phyloP scores from a whole-genome alignment of 1,140 invertebrate genomes.

The Pemphigus obesinymphae region DNA sequence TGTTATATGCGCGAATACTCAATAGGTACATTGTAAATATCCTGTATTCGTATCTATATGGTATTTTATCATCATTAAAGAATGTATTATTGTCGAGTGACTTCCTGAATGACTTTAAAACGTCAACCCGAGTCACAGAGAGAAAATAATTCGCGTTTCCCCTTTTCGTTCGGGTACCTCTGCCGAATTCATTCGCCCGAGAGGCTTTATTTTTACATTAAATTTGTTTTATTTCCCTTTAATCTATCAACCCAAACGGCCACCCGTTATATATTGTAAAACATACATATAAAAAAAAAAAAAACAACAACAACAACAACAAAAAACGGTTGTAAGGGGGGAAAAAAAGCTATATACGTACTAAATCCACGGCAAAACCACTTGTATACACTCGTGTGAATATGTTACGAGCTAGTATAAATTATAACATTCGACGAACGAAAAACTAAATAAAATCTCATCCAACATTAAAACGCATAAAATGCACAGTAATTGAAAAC shows the following conservation, averaged over 20 bases:
- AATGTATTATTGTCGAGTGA: neutral
- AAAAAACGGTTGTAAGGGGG: too few relatives aligned
- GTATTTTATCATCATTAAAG: conserved; percentile 3
- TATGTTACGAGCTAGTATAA: neutral
- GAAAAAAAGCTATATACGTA: too few relatives aligned
- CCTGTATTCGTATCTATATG: neutral
- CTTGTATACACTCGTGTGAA: neutral
- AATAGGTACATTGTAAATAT: too few relatives aligned
- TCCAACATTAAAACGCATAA: neutral
- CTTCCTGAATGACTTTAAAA: neutral
- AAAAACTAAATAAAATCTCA: neutral
- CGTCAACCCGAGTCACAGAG: neutral
- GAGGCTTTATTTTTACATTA: neutral
- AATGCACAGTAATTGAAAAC: neutral
- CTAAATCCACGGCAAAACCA: neutral
- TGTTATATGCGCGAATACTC: too few relatives aligned
- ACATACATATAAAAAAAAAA: neutral
- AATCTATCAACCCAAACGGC: neutral
- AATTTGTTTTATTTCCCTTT: neutral
- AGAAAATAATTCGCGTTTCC: neutral
- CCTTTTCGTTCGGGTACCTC: neutral
- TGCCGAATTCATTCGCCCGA: neutral
- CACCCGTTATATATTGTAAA: neutral
- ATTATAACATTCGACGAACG: neutral
- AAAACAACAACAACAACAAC: too few relatives aligned